Conservation (phyloP, 2,888 invertebrate genomes). For the Timema podura region DNA sequence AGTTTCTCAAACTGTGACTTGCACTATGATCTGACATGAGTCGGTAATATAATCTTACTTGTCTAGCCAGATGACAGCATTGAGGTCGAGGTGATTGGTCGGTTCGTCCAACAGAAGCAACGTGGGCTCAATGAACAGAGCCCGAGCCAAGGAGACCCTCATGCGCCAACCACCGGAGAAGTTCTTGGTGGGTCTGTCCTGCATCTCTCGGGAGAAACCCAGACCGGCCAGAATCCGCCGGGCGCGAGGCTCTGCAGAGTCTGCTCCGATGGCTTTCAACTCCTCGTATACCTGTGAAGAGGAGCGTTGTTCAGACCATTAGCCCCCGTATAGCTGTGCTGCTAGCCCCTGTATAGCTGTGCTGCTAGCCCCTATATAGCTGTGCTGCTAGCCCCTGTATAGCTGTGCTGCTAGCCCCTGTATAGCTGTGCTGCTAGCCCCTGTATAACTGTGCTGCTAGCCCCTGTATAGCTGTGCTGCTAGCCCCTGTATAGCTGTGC, state of each 20-base stretch:
- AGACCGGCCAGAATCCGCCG: slow-evolving; percentile 95
- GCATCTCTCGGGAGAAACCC: slow-evolving; percentile 74
- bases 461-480: too few species aligned
- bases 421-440: too few species aligned
- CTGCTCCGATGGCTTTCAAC: slow-evolving; percentile 92
- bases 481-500: too few species aligned
- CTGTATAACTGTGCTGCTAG: too few species aligned
- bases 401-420: background rate
- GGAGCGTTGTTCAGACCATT: background rate
- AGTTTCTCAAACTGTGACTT: too few species aligned
- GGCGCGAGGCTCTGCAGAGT: slow-evolving; percentile 96
- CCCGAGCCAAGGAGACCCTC: slow-evolving; percentile 62
- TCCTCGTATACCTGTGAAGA: slow-evolving; percentile 79
- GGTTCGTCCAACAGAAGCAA: slow-evolving; percentile 63
- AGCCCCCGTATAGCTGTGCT: background rate
- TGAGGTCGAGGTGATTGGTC: slow-evolving; percentile 84
- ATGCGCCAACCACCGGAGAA: slow-evolving; percentile 68
- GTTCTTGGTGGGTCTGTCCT: slow-evolving; percentile 68
- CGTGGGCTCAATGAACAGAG: slow-evolving; percentile 64
- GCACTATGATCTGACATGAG: too few species aligned
- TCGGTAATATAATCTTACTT: slow-evolving; percentile 60
- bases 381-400: background rate
- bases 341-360: background rate
- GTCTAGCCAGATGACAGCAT: slow-evolving; percentile 99
- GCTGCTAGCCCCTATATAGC: background rate